phyloP scores from a whole-genome alignment of 2,113 vertebrate genomes.

The Elephantulus edwardii region DNA sequence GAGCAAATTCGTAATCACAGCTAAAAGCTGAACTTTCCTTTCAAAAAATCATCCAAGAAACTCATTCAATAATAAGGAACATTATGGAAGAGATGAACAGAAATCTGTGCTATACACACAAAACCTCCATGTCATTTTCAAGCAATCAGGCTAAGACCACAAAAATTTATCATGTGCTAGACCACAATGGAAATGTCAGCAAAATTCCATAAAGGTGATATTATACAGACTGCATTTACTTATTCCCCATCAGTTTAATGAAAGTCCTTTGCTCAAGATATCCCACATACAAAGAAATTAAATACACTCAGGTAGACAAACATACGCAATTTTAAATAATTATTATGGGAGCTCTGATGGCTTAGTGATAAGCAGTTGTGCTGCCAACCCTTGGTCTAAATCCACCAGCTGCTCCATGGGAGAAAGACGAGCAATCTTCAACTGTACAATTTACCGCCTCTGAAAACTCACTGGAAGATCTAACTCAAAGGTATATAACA shows the following conservation, averaged over 20 bases:
- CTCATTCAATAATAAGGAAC: not conserved
- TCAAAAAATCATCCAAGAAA: constrained; percentile 11
- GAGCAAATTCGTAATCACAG: not conserved
- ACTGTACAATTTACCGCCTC: too few relatives aligned
- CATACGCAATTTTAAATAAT: constrained; percentile 16
- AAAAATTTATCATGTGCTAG: constrained; percentile 23
- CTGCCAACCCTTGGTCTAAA: too few relatives aligned
- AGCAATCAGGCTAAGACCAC: constrained; percentile 5
- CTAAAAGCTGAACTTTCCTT: not conserved
- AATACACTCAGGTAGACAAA: not conserved
- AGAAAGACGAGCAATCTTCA: too few relatives aligned
- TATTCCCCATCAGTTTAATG: not conserved
- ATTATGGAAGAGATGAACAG: not conserved
- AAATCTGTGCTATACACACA: too few relatives aligned
- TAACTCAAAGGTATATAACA: too few relatives aligned
- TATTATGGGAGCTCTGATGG: too few relatives aligned
- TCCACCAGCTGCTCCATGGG: too few relatives aligned
- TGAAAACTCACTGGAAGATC: too few relatives aligned
- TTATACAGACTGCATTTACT: not conserved
- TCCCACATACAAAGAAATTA: not conserved
- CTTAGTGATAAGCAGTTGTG: too few relatives aligned
- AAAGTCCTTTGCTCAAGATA: not conserved
- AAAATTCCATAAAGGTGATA: constrained; percentile 68
- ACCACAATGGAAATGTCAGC: constrained; percentile 65
- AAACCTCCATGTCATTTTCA: constrained; percentile 7